Conservation (phyloP, 2,888 invertebrate species). For the Himalopsyche tibetana region DNA sequence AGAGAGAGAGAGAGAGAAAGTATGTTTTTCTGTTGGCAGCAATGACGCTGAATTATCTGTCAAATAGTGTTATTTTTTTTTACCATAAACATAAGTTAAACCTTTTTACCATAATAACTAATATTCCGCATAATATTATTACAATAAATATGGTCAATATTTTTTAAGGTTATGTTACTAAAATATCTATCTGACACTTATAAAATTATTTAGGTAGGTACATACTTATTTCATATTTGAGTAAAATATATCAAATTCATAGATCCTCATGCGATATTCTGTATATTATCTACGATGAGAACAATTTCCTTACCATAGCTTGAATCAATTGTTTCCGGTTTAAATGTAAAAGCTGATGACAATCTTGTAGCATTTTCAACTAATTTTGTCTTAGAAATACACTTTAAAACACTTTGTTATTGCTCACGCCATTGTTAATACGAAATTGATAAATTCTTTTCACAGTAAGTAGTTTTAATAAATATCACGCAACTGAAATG, state of each 20-base stretch:
- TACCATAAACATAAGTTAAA: too few relatives aligned
- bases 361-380: conserved; percentile 46
- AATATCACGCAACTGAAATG: background rate
- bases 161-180: conserved; percentile 5
- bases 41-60: too few relatives aligned
- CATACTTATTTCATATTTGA: background rate
- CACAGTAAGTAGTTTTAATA: background rate
- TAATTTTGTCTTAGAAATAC: background rate
- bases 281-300: background rate
- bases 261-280: background rate
- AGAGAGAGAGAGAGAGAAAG: too few relatives aligned
- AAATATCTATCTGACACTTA: background rate
- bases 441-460: background rate
- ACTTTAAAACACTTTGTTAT: background rate
- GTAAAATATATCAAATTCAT: background rate
- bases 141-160: background rate
- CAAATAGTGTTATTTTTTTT: too few relatives aligned
- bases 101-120: background rate
- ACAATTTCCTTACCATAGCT: conserved; percentile 51
- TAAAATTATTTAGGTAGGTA: background rate
- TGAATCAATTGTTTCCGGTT: conserved; percentile 58
- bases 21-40: too few relatives aligned
- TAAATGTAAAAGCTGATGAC: conserved; percentile 59
- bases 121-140: background rate
- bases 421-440: background rate